Base-by-base conservation (phyloP, 92 coral and sea anemone species). In the Palythoa grandis region DNA sequence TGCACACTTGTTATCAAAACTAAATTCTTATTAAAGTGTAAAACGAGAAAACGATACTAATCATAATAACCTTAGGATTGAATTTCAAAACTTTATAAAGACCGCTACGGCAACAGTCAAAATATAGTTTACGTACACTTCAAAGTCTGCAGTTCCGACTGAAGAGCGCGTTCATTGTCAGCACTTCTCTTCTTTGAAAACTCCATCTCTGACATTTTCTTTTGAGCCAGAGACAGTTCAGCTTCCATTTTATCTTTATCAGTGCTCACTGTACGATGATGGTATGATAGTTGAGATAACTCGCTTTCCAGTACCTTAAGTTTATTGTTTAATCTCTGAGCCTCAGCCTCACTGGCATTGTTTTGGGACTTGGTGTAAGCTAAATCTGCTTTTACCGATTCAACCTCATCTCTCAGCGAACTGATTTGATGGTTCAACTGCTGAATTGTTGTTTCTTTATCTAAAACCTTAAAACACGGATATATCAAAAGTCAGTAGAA, bases 111-210 rank as follows among this genome's bases (percentile, higher is more conserved):
- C 7, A 54, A 11, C 7, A 54, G 2, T 11, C 2, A 5, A 19
- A 78, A 11, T 5, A 47, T n/a, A n/a, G n/a, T n/a, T n/a, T 19
- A 78, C 83, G 9, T 78, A 78, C 83, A 25, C 60, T 78, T 78
- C 40, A 61, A 7, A 78, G 54, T 19, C 11, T 78, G 54, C 11
- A 78, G 24, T 78, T 78, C 72, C 17, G 29, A 19, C 66, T 61
- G 72, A n/a, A 78, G 71, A 11, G 70, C 56, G 38, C 53, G 56
- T n/a, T 78, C 83, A 11, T 40, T 24, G 19, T 61, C 72, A 38
- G 23, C n/a, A 17, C 60, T 37, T 17, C 40, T 61, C n/a, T 61
- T 78, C 38, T 61, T 38, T 24, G 72, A 78, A 6, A 48, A 38
- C 57, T 61, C n/a, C 11, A 7, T 48, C 7, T 60, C 54, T 40